Percentiles rank a stretch among this genome's conserved stretches.
Conservation (phyloP, 1,140 invertebrate genomes). For the Lasioglossum albipes region DNA sequence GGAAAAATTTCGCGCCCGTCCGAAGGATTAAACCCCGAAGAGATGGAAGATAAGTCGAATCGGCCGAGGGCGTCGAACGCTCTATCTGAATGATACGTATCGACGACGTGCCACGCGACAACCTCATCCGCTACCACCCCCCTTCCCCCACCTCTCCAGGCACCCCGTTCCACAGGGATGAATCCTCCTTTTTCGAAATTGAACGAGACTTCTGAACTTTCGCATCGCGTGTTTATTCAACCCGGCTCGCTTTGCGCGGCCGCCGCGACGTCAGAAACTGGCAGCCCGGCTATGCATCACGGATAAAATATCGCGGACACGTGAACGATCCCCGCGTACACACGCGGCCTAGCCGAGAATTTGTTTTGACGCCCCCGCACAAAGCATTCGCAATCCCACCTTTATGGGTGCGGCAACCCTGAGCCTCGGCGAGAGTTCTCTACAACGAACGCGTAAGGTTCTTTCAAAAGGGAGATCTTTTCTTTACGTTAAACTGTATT, state of each 20-base stretch:
- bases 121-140: too few relatives aligned
- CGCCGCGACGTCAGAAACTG: slow-evolving; percentile 23
- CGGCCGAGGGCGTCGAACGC: neutral
- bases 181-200: slow-evolving; percentile 21
- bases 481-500: too few relatives aligned
- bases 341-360: neutral
- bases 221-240: slow-evolving; percentile 35
- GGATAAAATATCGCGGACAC: slow-evolving; percentile 27
- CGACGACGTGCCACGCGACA: slow-evolving; percentile 33
- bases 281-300: slow-evolving; percentile 14
- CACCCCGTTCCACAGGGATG: too few relatives aligned
- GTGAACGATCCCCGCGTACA: neutral
- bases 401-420: neutral
- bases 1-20: slow-evolving; percentile 12
- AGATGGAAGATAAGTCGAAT: slow-evolving; percentile 16
- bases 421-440: too few relatives aligned
- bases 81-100: slow-evolving; percentile 22
- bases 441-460: too few relatives aligned
- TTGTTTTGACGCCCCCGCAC: slow-evolving; percentile 5
- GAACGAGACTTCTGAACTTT: slow-evolving; percentile 24
- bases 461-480: too few relatives aligned
- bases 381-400: neutral
- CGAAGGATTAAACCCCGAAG: slow-evolving; percentile 5
- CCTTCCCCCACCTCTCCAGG: neutral
- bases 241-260: slow-evolving; percentile 4